Evolutionary conservation across 2,113 vertebrate species (phyloP).

Genomic region (Prunella fulvescens): DNA sequence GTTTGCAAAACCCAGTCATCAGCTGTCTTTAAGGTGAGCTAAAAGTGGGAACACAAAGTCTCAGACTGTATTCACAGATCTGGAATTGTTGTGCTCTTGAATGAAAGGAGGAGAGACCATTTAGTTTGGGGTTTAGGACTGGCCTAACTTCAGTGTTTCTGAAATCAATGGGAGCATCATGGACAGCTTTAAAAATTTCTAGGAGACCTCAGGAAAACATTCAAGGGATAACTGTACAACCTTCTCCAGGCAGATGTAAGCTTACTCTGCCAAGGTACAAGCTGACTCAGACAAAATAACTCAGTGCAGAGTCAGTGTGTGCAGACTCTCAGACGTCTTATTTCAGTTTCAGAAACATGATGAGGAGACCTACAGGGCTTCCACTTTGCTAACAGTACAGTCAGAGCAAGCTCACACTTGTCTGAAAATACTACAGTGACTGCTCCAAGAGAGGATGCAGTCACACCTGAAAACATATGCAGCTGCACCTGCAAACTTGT

Average conservation of each 20-base stretch:
- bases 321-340: not conserved
- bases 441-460: not conserved
- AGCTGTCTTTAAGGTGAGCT: not conserved
- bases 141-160: not conserved
- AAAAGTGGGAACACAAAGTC: not conserved
- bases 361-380: conserved; percentile 20
- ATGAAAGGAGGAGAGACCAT: not conserved
- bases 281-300: not conserved
- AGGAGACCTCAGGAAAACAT: not conserved
- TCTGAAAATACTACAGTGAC: not conserved
- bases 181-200: not conserved
- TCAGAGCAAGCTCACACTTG: conserved; percentile 30
- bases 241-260: not conserved
- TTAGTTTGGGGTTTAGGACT: not conserved
- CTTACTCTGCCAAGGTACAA: not conserved
- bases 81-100: not conserved
- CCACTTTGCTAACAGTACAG: not conserved
- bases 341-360: conserved; percentile 5
- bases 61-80: not conserved
- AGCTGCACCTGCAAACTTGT: not conserved
- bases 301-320: not conserved
- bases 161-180: not conserved
- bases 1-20: not conserved
- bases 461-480: not conserved
- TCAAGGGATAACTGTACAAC: not conserved